These are phyloP conservation scores for Drosophila tropicalis DNA, from an alignment of 1,140 invertebrate genomes.

Conservation along the genomic window DNA sequence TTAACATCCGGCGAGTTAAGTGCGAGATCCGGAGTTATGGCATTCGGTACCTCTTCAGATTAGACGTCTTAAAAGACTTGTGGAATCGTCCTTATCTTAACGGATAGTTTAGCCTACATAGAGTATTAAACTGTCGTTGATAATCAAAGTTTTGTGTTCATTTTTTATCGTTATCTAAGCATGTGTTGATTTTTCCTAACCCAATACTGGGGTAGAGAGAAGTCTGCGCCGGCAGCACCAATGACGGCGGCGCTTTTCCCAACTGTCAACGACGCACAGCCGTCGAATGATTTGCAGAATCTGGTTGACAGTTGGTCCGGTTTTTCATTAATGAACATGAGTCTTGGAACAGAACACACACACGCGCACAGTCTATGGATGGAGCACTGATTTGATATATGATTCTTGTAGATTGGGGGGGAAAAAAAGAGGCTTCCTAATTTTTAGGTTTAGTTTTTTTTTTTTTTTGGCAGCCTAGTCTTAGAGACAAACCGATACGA, in stretches of 20 bases:
- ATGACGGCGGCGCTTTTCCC: slow-evolving; percentile 63
- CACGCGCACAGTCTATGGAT: slow-evolving; percentile 38
- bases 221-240: no score
- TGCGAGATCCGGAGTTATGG: no score
- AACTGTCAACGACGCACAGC: slow-evolving; percentile 73
- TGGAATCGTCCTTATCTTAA: no score
- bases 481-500: neutral
- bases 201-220: slow-evolving; percentile 16
- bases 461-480: slow-evolving; percentile 18
- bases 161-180: slow-evolving; percentile 60
- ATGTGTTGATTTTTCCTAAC: slow-evolving; percentile 77
- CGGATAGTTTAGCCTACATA: no score
- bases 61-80: no score
- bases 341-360: slow-evolving; percentile 61
- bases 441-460: neutral
- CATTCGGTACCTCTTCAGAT: no score
- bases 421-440: slow-evolving; percentile 4
- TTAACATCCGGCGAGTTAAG: no score
- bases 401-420: slow-evolving; percentile 24
- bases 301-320: slow-evolving; percentile 76
- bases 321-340: slow-evolving; percentile 81
- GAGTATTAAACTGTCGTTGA: slow-evolving; percentile 32
- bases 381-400: slow-evolving; percentile 64
- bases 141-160: slow-evolving; percentile 4
- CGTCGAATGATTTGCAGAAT: slow-evolving; percentile 79